Evolutionary conservation across 2,888 invertebrate genomes (phyloP).

Genomic region (Drosophila phalerata): DNA sequence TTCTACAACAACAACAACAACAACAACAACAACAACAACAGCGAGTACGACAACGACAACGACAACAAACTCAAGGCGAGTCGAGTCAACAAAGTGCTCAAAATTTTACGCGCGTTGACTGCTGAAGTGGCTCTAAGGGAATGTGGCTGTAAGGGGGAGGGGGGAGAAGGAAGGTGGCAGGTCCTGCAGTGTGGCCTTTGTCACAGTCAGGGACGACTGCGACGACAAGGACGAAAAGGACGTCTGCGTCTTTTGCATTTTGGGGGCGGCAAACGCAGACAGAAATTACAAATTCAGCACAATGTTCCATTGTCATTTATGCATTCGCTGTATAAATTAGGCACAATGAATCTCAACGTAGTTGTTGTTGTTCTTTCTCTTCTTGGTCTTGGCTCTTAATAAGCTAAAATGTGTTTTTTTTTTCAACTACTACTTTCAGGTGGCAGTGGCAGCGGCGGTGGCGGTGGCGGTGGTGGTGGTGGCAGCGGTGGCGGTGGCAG

Average conservation of each 20-base stretch:
- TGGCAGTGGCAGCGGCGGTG: conserved; percentile 67
- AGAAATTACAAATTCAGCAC: conserved; percentile 80
- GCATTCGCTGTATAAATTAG: conserved; percentile 82
- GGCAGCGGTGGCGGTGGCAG: conserved; percentile 73
- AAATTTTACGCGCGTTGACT: conserved; percentile 79
- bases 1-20: conserved; percentile 33
- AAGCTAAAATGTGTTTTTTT: conserved; percentile 29
- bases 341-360: conserved; percentile 76
- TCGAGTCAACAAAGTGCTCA: conserved; percentile 55
- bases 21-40: conserved; percentile 19
- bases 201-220: conserved; percentile 62
- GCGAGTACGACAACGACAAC: conserved; percentile 15
- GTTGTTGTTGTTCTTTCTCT: neutral
- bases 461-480: conserved; percentile 51
- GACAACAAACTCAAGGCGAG: conserved; percentile 30
- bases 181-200: conserved; percentile 64
- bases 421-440: conserved; percentile 65
- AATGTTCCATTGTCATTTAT: conserved; percentile 83
- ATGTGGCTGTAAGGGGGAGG: neutral
- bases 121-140: conserved; percentile 53
- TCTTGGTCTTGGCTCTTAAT: conserved; percentile 33
- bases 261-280: conserved; percentile 38
- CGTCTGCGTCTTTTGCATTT: conserved; percentile 72
- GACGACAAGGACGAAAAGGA: conserved; percentile 4
- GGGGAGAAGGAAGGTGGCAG: conserved; percentile 18